phyloP scores from a whole-genome alignment of 2,888 invertebrate genomes.

The Camponotus fellah region DNA sequence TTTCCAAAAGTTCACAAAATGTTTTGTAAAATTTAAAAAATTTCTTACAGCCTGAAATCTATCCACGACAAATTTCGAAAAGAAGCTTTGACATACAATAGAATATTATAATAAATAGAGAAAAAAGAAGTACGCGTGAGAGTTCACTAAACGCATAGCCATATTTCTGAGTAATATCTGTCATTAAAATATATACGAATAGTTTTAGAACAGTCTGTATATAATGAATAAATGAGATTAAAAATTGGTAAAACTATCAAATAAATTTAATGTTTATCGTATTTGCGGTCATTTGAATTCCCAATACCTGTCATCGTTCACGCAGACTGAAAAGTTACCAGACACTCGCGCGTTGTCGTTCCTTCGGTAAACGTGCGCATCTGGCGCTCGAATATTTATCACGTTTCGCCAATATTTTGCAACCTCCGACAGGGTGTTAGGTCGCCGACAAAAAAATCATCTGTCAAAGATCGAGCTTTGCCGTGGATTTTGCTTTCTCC shows the following conservation, averaged over 20 bases:
- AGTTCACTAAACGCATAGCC: neutral
- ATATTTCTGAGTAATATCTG: neutral
- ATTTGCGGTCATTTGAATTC: neutral
- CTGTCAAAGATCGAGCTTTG: constrained; percentile 40
- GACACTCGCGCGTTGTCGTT: neutral
- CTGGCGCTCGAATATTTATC: constrained; percentile 19
- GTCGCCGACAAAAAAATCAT: constrained; percentile 27
- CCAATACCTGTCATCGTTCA: neutral
- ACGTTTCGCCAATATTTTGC: constrained; percentile 19
- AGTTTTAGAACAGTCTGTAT: neutral
- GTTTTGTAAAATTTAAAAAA: neutral
- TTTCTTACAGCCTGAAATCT: neutral
- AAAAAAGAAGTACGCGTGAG: neutral
- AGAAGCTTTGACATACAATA: neutral
- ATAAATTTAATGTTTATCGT: constrained; percentile 24
- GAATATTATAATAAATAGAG: neutral
- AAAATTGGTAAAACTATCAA: neutral
- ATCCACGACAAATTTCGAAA: neutral
- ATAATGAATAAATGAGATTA: neutral
- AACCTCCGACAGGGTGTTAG: constrained; percentile 6
- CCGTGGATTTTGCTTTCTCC: constrained; percentile 34
- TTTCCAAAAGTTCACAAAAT: neutral
- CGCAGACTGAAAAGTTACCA: neutral
- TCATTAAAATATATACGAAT: neutral
- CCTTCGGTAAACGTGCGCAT: neutral